Evolutionary conservation across 2,113 vertebrate genomes (phyloP), one percentile per base, ranked within the genome.

Genomic region (Pachyramphus minor): DNA sequence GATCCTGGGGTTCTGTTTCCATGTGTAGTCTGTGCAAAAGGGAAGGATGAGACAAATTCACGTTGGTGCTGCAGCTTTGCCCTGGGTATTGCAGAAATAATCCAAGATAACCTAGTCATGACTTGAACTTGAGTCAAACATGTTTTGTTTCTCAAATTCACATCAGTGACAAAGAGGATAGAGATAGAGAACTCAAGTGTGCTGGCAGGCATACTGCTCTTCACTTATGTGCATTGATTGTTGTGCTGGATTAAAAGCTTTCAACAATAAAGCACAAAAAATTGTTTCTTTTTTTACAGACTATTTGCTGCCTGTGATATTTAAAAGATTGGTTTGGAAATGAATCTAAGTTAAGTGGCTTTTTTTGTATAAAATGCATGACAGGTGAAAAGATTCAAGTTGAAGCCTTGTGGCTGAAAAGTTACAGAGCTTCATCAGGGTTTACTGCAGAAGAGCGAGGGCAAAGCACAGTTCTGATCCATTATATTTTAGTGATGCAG

Each of bases 401-500:
- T 77, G 59, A 44, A 14, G 5, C 11, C 3, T 66, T n/a, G 14
- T n/a, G 9, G 3, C 24, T 80, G 41, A 35, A 55, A 37, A 71
- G 4, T 58, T 71, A 1, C 3, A 5, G 23, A 44, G 6, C 30
- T 37, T 50, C 11, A 2, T 35, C 33, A 10, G 28, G 6, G 3
- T 49, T 90, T 67, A 8, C 13, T 50, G 35, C 31, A 55, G 39
- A 27, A 33, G 12, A 25, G n/a, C 15, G 24, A 21, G 19, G 18
- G 21, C 15, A 5, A 39, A 42, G 8, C 33, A 12, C 0, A 0
- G 1, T 41, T 68, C 35, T 24, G 13, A 45, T 59, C 58, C 7
- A 0, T 59, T 12, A 0, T 1, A 4, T 39, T 31, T 27, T 6
- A 8, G 5, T 20, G 1, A 6, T 19, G n/a, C 27, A 66, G 58